A percentile compares a stretch with the other conserved stretches of the same genome.
Evolutionary conservation across 30 jellyfish, hydroid and myxozoan species (phyloP).

Genomic region (Pseudorhiza aurosa): DNA sequence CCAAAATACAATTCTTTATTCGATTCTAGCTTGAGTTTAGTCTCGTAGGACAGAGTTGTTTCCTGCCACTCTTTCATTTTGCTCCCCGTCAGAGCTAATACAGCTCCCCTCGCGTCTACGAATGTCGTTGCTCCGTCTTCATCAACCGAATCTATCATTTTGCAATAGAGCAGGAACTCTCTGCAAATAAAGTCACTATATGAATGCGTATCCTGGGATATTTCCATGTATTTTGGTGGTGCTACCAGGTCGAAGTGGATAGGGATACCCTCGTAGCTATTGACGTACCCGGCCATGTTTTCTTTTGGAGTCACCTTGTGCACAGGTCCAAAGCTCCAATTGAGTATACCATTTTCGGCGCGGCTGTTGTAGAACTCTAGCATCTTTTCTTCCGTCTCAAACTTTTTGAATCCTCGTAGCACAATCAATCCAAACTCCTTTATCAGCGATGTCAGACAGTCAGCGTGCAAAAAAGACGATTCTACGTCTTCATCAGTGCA

Average conservation of each 20-base stretch:
- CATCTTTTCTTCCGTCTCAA: slow-evolving; percentile 12
- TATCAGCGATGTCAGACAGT: slow-evolving; percentile 16
- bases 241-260: slow-evolving; percentile 45
- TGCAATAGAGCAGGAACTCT: slow-evolving; percentile 50
- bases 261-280: slow-evolving; percentile 58
- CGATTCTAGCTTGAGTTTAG: not conserved
- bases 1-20: slow-evolving; percentile 50
- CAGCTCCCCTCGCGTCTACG: slow-evolving; percentile 51
- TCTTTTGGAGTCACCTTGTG: slow-evolving; percentile 41
- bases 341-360: slow-evolving; percentile 23
- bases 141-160: not conserved
- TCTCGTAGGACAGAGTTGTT: slow-evolving; percentile 33
- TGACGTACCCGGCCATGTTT: slow-evolving; percentile 49
- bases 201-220: slow-evolving; percentile 38
- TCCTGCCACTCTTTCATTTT: slow-evolving; percentile 22
- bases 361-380: slow-evolving; percentile 9
- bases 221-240: slow-evolving; percentile 63
- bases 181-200: slow-evolving; percentile 47
- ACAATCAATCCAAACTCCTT: slow-evolving; percentile 60
- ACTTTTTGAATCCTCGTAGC: slow-evolving; percentile 49
- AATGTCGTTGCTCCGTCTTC: slow-evolving; percentile 44
- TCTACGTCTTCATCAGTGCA: not conserved
- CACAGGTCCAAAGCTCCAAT: slow-evolving; percentile 54
- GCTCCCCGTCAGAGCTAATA: slow-evolving; percentile 11
- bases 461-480: not conserved